phyloP scores from a whole-genome alignment of 1,140 invertebrate genomes.

The Varroa destructor region DNA sequence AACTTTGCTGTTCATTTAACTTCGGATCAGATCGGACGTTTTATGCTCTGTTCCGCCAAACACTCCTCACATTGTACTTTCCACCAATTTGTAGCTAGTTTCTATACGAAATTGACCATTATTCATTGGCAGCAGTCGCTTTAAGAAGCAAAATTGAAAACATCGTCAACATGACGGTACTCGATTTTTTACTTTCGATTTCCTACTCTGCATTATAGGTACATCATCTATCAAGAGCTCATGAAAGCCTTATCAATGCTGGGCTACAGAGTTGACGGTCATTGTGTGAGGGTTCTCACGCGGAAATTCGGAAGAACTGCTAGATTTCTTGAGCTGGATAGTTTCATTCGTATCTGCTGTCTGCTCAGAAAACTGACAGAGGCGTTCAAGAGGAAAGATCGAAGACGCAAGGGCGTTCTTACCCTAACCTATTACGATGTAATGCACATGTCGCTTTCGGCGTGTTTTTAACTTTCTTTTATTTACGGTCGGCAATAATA shows the following conservation, averaged over 20 bases:
- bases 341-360: conserved; percentile 19
- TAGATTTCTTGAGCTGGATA: background rate
- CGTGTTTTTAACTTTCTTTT: background rate
- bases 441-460: conserved; percentile 1
- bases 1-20: too few relatives aligned
- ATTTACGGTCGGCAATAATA: too few relatives aligned
- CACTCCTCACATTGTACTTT: too few relatives aligned
- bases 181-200: too few relatives aligned
- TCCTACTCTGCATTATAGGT: background rate
- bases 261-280: conserved; percentile 14
- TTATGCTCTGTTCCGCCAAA: too few relatives aligned
- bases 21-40: too few relatives aligned
- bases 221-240: background rate
- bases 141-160: too few relatives aligned
- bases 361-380: background rate
- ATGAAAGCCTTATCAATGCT: background rate
- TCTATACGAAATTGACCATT: too few relatives aligned
- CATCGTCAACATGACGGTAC: too few relatives aligned
- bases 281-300: background rate
- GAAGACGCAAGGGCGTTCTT: background rate
- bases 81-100: too few relatives aligned
- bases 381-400: background rate
- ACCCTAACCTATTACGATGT: conserved; percentile 12
- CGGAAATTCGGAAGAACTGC: conserved; percentile 7
- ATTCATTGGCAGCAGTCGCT: too few relatives aligned